These are phyloP conservation scores for Nezara viridula DNA, from an alignment of 2,888 invertebrate species.

Conservation along the genomic window DNA sequence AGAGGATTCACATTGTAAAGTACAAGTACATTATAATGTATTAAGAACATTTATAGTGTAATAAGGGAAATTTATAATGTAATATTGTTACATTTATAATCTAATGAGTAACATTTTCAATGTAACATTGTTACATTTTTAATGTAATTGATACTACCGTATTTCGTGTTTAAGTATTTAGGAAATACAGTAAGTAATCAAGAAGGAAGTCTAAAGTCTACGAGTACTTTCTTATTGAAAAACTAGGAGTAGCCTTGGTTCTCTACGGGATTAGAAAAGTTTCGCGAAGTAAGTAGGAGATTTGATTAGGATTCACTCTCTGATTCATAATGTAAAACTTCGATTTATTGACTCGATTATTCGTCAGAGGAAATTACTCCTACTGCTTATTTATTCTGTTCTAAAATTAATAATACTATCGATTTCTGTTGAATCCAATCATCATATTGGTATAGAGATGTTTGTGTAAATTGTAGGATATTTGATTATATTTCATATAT, in stretches of 20 bases:
- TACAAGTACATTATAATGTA: no score
- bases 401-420: no score
- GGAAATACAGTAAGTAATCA: not conserved
- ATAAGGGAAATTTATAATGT: no score
- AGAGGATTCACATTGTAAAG: no score
- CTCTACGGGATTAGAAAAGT: constrained; percentile 1
- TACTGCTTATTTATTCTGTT: not conserved
- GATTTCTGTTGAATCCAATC: no score
- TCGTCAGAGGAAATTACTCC: not conserved
- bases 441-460: no score
- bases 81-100: no score
- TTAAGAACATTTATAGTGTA: no score
- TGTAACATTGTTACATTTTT: no score
- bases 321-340: not conserved
- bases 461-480: no score
- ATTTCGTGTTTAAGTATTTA: not conserved
- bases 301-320: not conserved
- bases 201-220: not conserved
- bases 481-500: no score
- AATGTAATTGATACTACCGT: not conserved
- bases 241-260: not conserved
- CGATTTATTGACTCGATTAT: not conserved
- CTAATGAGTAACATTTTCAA: no score
- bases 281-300: not conserved
- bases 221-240: constrained; percentile 8